Evolutionary conservation across 1,140 invertebrate genomes (phyloP).

Genomic region (Drosophila triauraria): DNA sequence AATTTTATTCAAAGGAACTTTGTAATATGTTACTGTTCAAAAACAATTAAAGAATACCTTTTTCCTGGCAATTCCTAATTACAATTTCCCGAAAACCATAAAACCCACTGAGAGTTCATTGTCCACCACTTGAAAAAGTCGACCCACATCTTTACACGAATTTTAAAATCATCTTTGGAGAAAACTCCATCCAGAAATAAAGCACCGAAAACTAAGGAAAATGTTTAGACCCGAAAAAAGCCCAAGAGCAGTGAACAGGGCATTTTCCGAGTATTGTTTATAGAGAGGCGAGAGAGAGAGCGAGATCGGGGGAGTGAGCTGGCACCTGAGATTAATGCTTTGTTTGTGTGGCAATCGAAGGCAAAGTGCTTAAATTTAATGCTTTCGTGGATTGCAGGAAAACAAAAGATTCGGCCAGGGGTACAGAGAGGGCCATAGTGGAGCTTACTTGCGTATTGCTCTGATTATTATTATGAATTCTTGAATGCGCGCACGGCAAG

Average conservation of each 20-base stretch:
- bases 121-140: conserved; percentile 34
- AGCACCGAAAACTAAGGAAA: neutral
- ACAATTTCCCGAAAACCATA: conserved; percentile 5
- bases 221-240: conserved; percentile 41
- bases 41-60: neutral
- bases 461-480: conserved; percentile 71
- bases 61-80: neutral
- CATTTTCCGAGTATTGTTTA: conserved; percentile 33
- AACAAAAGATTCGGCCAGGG: conserved; percentile 29
- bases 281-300: conserved; percentile 1
- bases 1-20: neutral
- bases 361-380: conserved; percentile 76
- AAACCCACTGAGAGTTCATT: conserved; percentile 24
- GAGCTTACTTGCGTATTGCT: conserved; percentile 35
- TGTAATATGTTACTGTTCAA: neutral
- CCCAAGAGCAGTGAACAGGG: conserved; percentile 21
- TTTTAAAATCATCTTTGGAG: neutral
- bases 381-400: conserved; percentile 66
- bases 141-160: conserved; percentile 4
- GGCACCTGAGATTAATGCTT: conserved; percentile 74
- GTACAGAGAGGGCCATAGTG: neutral
- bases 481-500: conserved; percentile 40
- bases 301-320: conserved; percentile 15
- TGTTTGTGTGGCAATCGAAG: conserved; percentile 75
- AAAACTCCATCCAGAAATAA: conserved; percentile 3